Base-by-base conservation (phyloP, 2,113 vertebrate species). In the Laticauda colubrina region DNA sequence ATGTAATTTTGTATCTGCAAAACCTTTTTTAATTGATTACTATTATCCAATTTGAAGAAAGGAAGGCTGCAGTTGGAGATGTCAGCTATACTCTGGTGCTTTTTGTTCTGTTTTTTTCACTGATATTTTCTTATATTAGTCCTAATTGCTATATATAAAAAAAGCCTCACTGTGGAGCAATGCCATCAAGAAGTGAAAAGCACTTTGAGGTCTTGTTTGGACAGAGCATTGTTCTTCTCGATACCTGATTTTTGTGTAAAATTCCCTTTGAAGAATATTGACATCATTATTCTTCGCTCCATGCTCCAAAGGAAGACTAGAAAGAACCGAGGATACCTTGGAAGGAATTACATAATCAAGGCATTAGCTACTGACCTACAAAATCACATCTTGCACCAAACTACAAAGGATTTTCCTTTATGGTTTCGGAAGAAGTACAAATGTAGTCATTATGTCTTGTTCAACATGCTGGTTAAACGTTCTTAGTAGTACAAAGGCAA, bases 21-120 rank as follows among this genome's bases (percentile, higher is more conserved):
- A 29, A 43, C 45, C 15, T 21, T 90, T 94, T 94, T 95, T 87
- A 90, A 69, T 43, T 91, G 56, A 18, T 6, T 3, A 24, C 9
- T 51, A 43, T 85, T 91, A 4, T 11, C 24, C 39, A 81, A 4
- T 18, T 53, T 61, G 64, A 4, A 1, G 10, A 85, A 29, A 85
- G 14, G 6, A n/a, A 34, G n/a, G n/a, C 43, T 91, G 64, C 15
- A 48, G 85, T 43, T 53, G 18, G 45, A 93, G 59, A 54, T 89
- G 57, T 45, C 43, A 91, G 12, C 54, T 12, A 15, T 14, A 26
- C 7, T 53, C 59, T 20, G 23, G 1, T 8, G 87, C 20, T 81
- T 59, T 34, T 8, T 45, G 3, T 43, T 43, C 7, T 81, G 3
- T 45, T 48, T 45, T 10, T 6, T 61, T 24, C 0, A 45, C 57